A percentile compares a stretch with the other conserved stretches of the same genome.
Conservation (phyloP, 2,113 vertebrate genomes). For the Paralichthys olivaceus region DNA sequence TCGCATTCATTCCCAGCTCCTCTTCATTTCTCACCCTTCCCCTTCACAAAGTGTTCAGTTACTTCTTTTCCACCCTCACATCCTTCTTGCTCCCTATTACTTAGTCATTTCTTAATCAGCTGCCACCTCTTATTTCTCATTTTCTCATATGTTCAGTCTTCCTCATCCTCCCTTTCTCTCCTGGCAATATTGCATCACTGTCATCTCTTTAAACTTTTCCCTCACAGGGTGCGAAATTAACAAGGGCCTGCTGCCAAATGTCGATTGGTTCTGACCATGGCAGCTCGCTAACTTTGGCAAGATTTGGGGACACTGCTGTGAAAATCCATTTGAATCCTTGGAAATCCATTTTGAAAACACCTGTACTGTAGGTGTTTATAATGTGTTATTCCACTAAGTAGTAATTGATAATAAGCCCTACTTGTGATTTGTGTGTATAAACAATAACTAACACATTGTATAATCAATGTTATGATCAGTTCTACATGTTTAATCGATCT, state of each 20-base stretch:
- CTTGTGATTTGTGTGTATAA: not conserved
- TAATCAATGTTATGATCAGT: not conserved
- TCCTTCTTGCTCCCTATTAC: constrained; percentile 54
- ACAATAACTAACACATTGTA: too few relatives aligned
- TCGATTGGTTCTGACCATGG: constrained; percentile 2
- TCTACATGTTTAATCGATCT: not conserved
- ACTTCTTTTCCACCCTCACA: constrained; percentile 49
- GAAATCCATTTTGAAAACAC: not conserved
- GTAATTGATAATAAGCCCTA: not conserved
- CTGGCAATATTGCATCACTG: constrained; percentile 25
- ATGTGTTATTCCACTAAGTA: not conserved
- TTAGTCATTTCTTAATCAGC: constrained; percentile 59
- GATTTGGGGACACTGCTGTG: not conserved
- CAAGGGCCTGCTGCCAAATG: constrained; percentile 9
- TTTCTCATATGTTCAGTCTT: constrained; percentile 36
- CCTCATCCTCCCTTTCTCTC: constrained; percentile 23
- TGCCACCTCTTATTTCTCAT: constrained; percentile 50
- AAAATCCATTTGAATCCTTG: not conserved
- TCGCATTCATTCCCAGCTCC: constrained; percentile 40
- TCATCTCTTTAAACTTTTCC: constrained; percentile 29
- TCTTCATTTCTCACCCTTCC: constrained; percentile 47
- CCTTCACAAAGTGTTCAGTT: constrained; percentile 59
- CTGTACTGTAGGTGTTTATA: not conserved
- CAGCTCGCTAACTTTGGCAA: not conserved
- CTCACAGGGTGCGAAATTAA: constrained; percentile 15